Evolutionary conservation across 2,888 invertebrate genomes (phyloP).

Genomic region (Drosophila gaucha): DNA sequence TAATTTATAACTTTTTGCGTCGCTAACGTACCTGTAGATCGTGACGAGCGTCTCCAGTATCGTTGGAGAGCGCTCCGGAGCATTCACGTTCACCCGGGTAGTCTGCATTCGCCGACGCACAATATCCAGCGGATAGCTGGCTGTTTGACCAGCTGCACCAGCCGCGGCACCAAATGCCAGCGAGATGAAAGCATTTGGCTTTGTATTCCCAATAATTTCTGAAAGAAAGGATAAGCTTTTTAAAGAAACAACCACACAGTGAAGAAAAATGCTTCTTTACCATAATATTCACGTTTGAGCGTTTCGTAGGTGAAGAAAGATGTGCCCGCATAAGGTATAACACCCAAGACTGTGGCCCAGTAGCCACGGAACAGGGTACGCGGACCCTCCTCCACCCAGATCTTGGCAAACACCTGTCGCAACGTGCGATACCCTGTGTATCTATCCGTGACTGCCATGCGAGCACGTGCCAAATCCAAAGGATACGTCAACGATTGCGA

Average conservation of each 20-base stretch:
- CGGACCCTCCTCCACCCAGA: slow-evolving; percentile 91
- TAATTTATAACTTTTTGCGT: not conserved
- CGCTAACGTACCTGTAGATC: slow-evolving; percentile 88
- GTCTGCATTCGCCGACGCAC: slow-evolving; percentile 89
- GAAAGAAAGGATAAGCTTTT: slow-evolving; percentile 9
- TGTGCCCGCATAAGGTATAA: slow-evolving; percentile 98
- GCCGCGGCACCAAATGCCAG: slow-evolving; percentile 95
- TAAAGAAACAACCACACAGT: no score
- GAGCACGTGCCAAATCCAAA: slow-evolving; percentile 96
- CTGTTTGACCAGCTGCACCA: slow-evolving; percentile 96
- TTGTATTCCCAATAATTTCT: slow-evolving; percentile 85
- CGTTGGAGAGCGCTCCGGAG: slow-evolving; percentile 86
- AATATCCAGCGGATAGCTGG: slow-evolving; percentile 98
- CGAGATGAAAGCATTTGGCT: slow-evolving; percentile 87
- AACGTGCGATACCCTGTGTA: slow-evolving; percentile 88
- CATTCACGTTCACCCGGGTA: slow-evolving; percentile 85
- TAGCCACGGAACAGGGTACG: slow-evolving; percentile 93
- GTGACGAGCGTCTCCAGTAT: slow-evolving; percentile 88
- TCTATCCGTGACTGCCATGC: slow-evolving; percentile 97
- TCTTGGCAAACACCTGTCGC: slow-evolving; percentile 88
- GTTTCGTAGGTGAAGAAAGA: slow-evolving; percentile 99
- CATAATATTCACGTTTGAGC: slow-evolving; percentile 91
- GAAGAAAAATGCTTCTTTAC: slow-evolving; percentile 86
- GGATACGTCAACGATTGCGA: slow-evolving; percentile 98
- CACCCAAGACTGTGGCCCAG: slow-evolving; percentile 95